Conservation (phyloP, 2,113 vertebrate species). For the Engystomops pustulosus region DNA sequence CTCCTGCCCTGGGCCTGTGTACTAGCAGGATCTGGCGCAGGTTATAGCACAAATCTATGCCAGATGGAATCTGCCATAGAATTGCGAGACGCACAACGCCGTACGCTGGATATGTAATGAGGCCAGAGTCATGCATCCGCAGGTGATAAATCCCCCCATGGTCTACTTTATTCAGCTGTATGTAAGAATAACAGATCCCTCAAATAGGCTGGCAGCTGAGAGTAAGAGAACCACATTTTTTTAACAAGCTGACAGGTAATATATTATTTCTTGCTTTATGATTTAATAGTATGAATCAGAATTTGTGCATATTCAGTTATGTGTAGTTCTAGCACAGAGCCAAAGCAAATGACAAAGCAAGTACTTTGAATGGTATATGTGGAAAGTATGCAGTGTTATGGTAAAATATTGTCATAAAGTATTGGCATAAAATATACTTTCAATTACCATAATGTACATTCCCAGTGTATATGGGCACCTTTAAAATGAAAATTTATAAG, state of each 20-base stretch:
- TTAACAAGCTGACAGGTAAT: neutral
- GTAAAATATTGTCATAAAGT: too few relatives aligned
- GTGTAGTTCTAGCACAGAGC: neutral
- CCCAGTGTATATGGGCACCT: neutral
- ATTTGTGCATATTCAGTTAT: neutral
- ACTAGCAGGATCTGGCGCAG: too few relatives aligned
- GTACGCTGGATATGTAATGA: too few relatives aligned
- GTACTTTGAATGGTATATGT: neutral
- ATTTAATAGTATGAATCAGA: constrained; percentile 16
- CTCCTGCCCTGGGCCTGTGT: too few relatives aligned
- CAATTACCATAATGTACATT: neutral
- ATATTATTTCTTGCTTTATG: constrained; percentile 25
- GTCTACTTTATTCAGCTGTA: constrained; percentile 3
- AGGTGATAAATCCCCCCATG: too few relatives aligned
- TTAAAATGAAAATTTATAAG: constrained; percentile 4
- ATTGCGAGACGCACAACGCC: too few relatives aligned
- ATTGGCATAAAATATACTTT: neutral
- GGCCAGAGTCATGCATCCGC: too few relatives aligned
- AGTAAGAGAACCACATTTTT: neutral
- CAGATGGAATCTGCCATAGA: too few relatives aligned
- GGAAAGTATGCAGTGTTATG: neutral
- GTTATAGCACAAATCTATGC: too few relatives aligned
- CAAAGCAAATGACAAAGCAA: constrained; percentile 20
- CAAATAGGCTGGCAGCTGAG: constrained; percentile 2
- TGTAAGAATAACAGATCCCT: constrained; percentile 7